Conservation (phyloP, 2,113 vertebrate genomes). For the Pseudonaja textilis region DNA sequence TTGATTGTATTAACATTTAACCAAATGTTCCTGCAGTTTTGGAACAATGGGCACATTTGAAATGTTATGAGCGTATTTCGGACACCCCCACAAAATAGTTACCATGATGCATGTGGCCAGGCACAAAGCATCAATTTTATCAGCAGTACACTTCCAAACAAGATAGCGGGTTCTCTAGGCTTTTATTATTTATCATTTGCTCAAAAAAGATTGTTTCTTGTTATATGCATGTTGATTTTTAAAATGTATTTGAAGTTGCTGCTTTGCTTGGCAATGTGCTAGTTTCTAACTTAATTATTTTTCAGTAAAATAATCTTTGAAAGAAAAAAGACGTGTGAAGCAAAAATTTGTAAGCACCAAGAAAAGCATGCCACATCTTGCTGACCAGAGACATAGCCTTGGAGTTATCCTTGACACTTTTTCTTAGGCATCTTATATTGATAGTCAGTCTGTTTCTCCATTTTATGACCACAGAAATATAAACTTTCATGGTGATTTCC, state of each 20-base stretch:
- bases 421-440: background rate
- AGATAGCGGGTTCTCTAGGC: background rate
- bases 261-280: background rate
- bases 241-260: background rate
- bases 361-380: background rate
- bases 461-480: background rate
- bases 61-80: background rate
- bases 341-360: background rate
- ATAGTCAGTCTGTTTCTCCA: background rate
- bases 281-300: background rate
- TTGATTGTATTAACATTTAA: background rate
- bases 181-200: background rate
- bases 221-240: background rate
- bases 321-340: background rate
- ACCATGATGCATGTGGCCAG: background rate
- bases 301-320: background rate
- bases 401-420: background rate
- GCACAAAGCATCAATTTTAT: background rate
- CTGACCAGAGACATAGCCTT: background rate
- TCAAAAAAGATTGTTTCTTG: background rate
- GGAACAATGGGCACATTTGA: background rate
- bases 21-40: background rate
- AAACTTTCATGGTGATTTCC: background rate
- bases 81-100: background rate
- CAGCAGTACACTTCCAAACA: background rate